Evolutionary conservation across 1,140 invertebrate species (phyloP).

Genomic region (Paralvinella palmiformis): DNA sequence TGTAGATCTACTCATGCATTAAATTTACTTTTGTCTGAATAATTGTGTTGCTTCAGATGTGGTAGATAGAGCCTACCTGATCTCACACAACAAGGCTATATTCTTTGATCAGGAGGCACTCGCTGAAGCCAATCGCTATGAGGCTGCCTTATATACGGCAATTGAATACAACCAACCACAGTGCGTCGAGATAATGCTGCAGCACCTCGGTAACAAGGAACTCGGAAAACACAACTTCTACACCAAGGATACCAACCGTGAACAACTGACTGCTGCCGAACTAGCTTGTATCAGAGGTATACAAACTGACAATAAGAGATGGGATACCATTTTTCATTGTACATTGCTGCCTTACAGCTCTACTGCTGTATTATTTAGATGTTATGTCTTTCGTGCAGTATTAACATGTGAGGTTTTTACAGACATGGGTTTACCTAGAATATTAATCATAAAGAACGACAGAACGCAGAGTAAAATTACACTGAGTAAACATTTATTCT

Average conservation of each 20-base stretch:
- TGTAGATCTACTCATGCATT: too few species aligned
- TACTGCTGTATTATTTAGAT: too few species aligned
- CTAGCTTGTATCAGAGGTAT: conserved; percentile 10
- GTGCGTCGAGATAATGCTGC: conserved; percentile 11
- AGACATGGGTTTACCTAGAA: too few species aligned
- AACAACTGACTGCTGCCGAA: conserved; percentile 3
- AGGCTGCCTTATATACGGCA: conserved; percentile 14
- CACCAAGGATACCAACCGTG: not conserved
- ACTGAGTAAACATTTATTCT: too few species aligned
- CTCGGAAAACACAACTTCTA: conserved; percentile 2
- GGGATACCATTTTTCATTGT: too few species aligned
- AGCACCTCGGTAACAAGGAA: conserved; percentile 6
- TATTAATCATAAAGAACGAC: too few species aligned
- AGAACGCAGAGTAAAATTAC: too few species aligned
- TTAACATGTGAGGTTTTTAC: too few species aligned
- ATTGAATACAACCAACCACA: conserved; percentile 13
- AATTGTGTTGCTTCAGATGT: conserved; percentile 7
- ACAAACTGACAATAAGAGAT: too few species aligned
- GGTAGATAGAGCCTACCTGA: conserved; percentile 16
- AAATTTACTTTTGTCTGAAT: too few species aligned
- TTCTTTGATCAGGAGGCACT: conserved; percentile 16
- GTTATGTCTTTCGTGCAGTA: too few species aligned
- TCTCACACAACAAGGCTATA: conserved; percentile 18
- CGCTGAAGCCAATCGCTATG: conserved; percentile 17
- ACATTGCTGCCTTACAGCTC: too few species aligned